Percentiles rank a stretch among this genome's conserved stretches.
Conservation (phyloP, 2,888 invertebrate genomes). For the Sphaerophoria taeniata region DNA sequence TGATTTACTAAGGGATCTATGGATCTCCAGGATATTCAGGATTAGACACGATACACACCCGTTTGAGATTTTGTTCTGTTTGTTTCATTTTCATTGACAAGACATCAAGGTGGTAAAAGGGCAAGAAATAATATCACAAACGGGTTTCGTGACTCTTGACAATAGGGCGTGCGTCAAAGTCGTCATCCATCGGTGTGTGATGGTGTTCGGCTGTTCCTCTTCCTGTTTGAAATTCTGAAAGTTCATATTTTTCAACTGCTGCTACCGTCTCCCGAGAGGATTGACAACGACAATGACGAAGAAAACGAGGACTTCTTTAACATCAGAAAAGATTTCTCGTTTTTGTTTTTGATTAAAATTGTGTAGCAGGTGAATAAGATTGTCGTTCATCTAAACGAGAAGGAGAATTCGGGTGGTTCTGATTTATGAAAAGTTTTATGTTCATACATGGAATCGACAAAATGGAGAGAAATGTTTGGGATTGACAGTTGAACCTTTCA, state of each 20-base stretch:
- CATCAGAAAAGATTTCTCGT: slow-evolving; percentile 21
- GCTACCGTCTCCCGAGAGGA: background rate
- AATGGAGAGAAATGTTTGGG: background rate
- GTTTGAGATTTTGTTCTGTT: slow-evolving; percentile 1
- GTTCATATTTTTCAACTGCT: slow-evolving; percentile 21
- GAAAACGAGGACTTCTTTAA: background rate
- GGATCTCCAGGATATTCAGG: slow-evolving; percentile 37
- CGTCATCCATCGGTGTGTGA: background rate
- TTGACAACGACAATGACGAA: background rate
- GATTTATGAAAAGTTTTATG: slow-evolving; percentile 28
- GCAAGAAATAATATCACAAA: slow-evolving; percentile 26
- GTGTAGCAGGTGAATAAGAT: slow-evolving; percentile 34
- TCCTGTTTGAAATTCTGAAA: background rate
- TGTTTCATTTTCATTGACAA: background rate
- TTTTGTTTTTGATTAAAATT: slow-evolving; percentile 26
- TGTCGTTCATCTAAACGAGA: background rate
- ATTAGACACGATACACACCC: slow-evolving; percentile 47
- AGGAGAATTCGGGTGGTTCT: background rate
- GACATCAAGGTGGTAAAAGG: background rate
- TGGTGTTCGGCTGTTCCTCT: background rate
- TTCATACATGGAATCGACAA: background rate
- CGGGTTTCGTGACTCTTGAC: slow-evolving; percentile 31
- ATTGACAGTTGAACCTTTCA: slow-evolving; percentile 18
- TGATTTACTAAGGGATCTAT: slow-evolving; percentile 63
- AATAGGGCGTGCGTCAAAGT: background rate